Conservation (phyloP, 92 coral and sea anemone species). For the Diadumene lineata region DNA sequence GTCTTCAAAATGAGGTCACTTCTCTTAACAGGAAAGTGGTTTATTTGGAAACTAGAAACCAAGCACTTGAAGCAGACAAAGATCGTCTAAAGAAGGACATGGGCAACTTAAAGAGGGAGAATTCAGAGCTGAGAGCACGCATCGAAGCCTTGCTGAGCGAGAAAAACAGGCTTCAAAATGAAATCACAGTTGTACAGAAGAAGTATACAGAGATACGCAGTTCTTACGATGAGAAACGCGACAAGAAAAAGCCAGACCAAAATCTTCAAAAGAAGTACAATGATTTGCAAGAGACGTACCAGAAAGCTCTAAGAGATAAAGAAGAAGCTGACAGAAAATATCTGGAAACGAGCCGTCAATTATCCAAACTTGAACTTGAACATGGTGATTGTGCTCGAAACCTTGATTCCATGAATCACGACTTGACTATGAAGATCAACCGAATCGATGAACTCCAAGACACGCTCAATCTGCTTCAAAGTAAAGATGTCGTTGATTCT, state of each 20-base stretch:
- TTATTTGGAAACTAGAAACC: constrained; percentile 74
- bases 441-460: constrained; percentile 86
- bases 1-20: constrained; percentile 83
- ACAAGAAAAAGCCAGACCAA: constrained; percentile 68
- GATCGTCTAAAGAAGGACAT: constrained; percentile 83
- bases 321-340: constrained; percentile 88
- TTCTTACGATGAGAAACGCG: constrained; percentile 47
- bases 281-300: constrained; percentile 83
- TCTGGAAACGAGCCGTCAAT: constrained; percentile 70
- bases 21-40: constrained; percentile 78
- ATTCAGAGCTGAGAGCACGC: constrained; percentile 82
- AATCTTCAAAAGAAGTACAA: constrained; percentile 70
- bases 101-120: constrained; percentile 68
- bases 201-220: constrained; percentile 76
- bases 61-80: constrained; percentile 78
- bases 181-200: constrained; percentile 68
- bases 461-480: constrained; percentile 77
- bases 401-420: constrained; percentile 83
- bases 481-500: constrained; percentile 91
- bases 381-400: constrained; percentile 77
- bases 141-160: constrained; percentile 79
- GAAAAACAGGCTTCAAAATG: constrained; percentile 78
- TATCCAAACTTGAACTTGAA: constrained; percentile 81
- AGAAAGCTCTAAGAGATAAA: constrained; percentile 75
- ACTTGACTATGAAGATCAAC: constrained; percentile 74